Base-by-base conservation (phyloP, 2,888 invertebrate genomes). In the Diabrotica balteata region DNA sequence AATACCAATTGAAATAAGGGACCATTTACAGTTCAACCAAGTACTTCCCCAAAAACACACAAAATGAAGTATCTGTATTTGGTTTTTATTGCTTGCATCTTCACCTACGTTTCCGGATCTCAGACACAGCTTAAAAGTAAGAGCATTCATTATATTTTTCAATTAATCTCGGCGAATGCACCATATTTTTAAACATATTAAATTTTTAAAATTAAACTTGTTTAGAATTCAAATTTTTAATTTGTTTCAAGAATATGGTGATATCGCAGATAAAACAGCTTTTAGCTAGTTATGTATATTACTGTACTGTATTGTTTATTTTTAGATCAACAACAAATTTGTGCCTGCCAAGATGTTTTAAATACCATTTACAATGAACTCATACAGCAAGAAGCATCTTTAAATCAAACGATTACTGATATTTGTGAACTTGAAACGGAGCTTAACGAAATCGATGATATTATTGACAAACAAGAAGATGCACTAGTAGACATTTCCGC, bases 101-200 rank as follows among this genome's bases (percentile, higher is more conserved):
- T 57, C 17, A 17, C 55, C 9, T 57, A 45, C 45, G 55, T 57
- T 11, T 44, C 55, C 7, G 43, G 55, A 8, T 17, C n/a, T 45
- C 44, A 42, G 44, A 44, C 44, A 55, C 43, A 57, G 9, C 45
- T 57, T 11, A n/a, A 57, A 57, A 57, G 55, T 57, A 57, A 57
- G 55, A 45, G 32, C 32, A 32, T 17, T 17, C n/a, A 17, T 32
- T 32, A 32, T 32, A 32, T 32, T 32, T 32, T 32, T 5, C 32
- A 32, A 32, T 32, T 1, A 4, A 32, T 32, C 32, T 32, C 32
- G 5, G 32, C 32, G 32, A 32, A 4, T 32, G 32, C 32, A 32
- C 32, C 3, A 32, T 4, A 32, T 32, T 32, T 4, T 32, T 32
- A 5, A 5, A 32, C 4, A 32, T 32, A 32, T 4, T 32, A 32